Percentiles rank a stretch among this genome's conserved stretches.
phyloP scores from a whole-genome alignment of 2,797 vertebrate species.

The Antennarius maculatus region DNA sequence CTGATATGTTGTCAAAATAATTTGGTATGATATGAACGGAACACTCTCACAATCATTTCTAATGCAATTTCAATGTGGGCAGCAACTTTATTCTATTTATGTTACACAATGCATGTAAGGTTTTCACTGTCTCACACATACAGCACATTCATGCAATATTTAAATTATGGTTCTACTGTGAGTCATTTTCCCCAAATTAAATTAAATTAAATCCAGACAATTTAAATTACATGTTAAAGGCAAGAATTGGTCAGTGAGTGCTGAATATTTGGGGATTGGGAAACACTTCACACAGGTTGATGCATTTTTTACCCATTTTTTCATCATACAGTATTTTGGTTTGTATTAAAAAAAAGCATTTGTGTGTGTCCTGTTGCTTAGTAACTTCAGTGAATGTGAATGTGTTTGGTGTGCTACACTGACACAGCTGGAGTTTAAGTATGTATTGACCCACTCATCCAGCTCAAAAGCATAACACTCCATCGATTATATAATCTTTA shows the following conservation, averaged over 20 bases:
- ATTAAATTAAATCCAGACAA: not conserved
- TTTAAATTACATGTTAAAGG: not conserved
- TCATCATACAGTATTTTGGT: conserved; percentile 47
- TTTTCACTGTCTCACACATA: not conserved
- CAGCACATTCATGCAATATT: no score
- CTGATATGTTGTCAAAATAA: not conserved
- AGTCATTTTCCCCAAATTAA: not conserved
- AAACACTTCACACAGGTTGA: not conserved
- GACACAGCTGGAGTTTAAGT: conserved; percentile 60
- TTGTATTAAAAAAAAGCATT: conserved; percentile 42
- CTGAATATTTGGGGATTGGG: not conserved
- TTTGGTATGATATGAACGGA: not conserved
- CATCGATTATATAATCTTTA: conserved; percentile 44
- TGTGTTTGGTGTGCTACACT: conserved; percentile 48
- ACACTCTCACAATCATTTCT: not conserved
- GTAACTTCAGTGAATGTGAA: conserved; percentile 67
- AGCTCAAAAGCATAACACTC: conserved; percentile 49
- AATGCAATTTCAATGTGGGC: not conserved
- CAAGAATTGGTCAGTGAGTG: not conserved
- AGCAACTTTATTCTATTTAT: not conserved
- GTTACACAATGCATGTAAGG: not conserved
- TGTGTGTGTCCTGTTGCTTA: conserved; percentile 66
- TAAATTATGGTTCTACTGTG: not conserved
- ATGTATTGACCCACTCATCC: conserved; percentile 51
- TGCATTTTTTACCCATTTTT: conserved; percentile 27